phyloP scores from a whole-genome alignment of 2,888 invertebrate species.

The Aphrophora alni region DNA sequence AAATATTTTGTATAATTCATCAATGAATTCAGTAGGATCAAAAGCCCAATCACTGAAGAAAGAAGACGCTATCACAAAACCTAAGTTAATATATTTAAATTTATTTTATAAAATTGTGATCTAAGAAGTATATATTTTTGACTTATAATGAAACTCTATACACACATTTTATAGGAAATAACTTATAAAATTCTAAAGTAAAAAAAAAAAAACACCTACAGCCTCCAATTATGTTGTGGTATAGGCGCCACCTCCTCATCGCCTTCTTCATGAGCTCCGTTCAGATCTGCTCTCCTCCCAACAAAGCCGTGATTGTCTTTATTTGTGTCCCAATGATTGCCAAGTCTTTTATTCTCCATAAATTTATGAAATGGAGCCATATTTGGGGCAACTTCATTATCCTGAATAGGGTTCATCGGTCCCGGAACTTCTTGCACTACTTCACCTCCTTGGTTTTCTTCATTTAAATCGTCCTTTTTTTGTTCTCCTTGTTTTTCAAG shows the following conservation, averaged over 20 bases:
- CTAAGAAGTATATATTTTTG: no score
- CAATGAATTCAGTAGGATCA: no score
- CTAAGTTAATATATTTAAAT: no score
- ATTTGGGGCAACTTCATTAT: background rate
- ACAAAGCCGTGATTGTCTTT: background rate
- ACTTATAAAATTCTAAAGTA: no score
- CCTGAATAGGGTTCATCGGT: conserved; percentile 30
- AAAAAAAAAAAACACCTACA: conserved; percentile 12
- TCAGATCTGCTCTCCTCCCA: background rate
- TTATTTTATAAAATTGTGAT: no score
- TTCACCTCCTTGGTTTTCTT: conserved; percentile 10
- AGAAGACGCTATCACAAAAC: no score
- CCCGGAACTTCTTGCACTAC: background rate
- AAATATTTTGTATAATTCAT: no score
- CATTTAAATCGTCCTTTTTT: background rate
- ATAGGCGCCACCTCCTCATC: conserved; percentile 21
- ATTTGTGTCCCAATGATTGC: background rate
- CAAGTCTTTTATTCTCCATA: background rate
- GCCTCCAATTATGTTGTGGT: conserved; percentile 3
- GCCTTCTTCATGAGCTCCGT: conserved; percentile 32
- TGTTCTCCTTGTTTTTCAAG: background rate
- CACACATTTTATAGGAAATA: no score
- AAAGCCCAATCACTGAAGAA: no score
- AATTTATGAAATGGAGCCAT: background rate
- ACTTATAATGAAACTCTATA: no score